Percentiles rank a stretch among this genome's conserved stretches.
Conservation (phyloP, 2,797 vertebrate genomes). For the Microcaecilia unicolor region DNA sequence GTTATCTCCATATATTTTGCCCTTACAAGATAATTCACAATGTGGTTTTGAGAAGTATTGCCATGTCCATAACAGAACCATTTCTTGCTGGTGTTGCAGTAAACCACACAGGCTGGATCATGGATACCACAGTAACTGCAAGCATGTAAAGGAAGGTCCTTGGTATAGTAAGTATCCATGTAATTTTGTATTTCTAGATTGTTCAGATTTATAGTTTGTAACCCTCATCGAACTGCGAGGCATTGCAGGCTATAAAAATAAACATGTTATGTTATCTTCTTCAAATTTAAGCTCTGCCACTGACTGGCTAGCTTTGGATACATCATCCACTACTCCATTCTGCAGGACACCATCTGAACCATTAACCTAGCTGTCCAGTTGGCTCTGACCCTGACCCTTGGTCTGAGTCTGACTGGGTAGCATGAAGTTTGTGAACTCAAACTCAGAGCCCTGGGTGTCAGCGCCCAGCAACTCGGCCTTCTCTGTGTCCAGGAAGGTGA, state of each 20-base stretch:
- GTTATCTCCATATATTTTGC: conserved; percentile 98
- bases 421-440: conserved; percentile 94
- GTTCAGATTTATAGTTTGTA: no score
- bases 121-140: conserved; percentile 99
- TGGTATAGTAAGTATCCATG: conserved; percentile 90
- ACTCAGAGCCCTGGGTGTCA: conserved; percentile 93
- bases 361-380: conserved; percentile 72
- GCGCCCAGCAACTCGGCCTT: conserved; percentile 90
- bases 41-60: conserved; percentile 97
- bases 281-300: conserved; percentile 89
- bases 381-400: conserved; percentile 76
- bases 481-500: conserved; percentile 94
- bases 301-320: conserved; percentile 80
- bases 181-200: no score
- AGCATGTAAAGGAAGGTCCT: conserved; percentile 88
- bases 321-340: conserved; percentile 79
- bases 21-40: conserved; percentile 94
- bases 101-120: conserved; percentile 94
- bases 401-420: conserved; percentile 91
- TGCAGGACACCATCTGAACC: conserved; percentile 77
- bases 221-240: no score
- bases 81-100: conserved; percentile 98
- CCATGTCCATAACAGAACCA: conserved; percentile 98
- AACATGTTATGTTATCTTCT: conserved; percentile 88
- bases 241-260: no score